phyloP scores from a whole-genome alignment of 1,140 invertebrate genomes.

The Musca domestica region DNA sequence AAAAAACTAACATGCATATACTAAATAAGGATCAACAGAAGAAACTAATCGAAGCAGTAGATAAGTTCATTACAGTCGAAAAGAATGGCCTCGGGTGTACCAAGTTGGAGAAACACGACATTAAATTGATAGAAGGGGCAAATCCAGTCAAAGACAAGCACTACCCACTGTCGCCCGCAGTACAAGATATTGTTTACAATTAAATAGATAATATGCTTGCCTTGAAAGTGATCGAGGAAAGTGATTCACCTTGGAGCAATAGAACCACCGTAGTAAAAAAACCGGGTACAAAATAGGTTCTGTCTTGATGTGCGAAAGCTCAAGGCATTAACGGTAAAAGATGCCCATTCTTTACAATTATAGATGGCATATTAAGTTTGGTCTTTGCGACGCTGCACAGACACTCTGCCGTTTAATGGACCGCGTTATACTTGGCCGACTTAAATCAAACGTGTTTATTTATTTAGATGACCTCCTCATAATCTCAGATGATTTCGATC shows the following conservation, averaged over 20 bases:
- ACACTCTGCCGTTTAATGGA: not conserved
- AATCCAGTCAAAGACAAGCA: not conserved
- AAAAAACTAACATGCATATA: not conserved
- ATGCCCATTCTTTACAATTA: no score
- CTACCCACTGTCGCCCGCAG: no score
- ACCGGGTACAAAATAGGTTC: not conserved
- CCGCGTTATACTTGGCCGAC: not conserved
- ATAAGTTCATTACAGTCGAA: not conserved
- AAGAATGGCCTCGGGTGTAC: not conserved
- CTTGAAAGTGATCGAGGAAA: not conserved
- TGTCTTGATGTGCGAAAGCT: no score
- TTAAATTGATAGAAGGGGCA: not conserved
- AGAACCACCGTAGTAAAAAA: no score
- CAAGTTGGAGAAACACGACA: not conserved
- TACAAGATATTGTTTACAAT: not conserved
- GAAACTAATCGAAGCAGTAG: not conserved
- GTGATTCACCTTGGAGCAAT: not conserved
- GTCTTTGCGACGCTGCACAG: not conserved
- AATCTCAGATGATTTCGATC: not conserved
- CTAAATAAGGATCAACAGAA: not conserved
- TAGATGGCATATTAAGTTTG: no score
- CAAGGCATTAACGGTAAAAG: no score
- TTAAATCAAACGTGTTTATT: not conserved
- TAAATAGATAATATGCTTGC: not conserved
- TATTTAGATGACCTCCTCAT: not conserved